These are phyloP conservation scores for Ochotona princeps DNA, from an alignment of 2,113 vertebrate genomes.

Conservation along the genomic window DNA sequence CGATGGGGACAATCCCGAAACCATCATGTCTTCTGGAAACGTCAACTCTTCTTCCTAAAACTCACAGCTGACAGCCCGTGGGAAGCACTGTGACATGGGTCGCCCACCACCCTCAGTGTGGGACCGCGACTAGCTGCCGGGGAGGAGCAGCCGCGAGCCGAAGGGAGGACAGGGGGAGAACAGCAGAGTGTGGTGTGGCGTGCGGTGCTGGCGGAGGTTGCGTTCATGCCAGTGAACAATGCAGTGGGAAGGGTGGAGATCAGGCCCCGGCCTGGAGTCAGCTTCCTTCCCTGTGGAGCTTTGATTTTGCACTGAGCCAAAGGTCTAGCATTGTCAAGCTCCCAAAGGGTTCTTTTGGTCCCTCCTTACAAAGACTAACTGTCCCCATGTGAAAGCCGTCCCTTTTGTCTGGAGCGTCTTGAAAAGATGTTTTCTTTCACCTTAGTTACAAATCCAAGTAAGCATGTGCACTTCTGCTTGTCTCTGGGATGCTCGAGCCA, in stretches of 20 bases:
- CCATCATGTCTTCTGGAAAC: conserved; percentile 93
- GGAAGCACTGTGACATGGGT: conserved; percentile 19
- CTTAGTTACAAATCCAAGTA: conserved; percentile 19
- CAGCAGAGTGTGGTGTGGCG: neutral
- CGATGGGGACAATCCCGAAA: conserved; percentile 92
- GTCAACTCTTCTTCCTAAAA: conserved; percentile 93
- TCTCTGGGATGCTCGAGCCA: neutral
- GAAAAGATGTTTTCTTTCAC: conserved; percentile 58
- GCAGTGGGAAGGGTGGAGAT: conserved; percentile 83
- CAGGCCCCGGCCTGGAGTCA: conserved; percentile 78
- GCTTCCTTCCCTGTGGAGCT: conserved; percentile 80
- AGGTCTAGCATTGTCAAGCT: conserved; percentile 84
- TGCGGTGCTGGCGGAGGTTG: conserved; percentile 50
- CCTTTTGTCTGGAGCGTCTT: conserved; percentile 57
- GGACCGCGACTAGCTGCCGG: neutral
- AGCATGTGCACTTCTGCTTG: conserved; percentile 33
- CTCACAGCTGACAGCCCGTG: neutral
- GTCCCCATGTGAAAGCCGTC: neutral
- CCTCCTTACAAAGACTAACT: conserved; percentile 80
- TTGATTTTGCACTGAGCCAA: conserved; percentile 87
- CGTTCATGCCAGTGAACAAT: conserved; percentile 82
- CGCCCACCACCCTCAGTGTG: conserved; percentile 56
- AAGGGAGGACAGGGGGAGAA: neutral
- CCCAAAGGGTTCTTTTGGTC: conserved; percentile 77
- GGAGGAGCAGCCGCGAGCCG: conserved; percentile 17